Percentiles rank a stretch among this genome's conserved stretches.
Conservation (phyloP, 2,888 invertebrate genomes). For the Laspeyria flexula region DNA sequence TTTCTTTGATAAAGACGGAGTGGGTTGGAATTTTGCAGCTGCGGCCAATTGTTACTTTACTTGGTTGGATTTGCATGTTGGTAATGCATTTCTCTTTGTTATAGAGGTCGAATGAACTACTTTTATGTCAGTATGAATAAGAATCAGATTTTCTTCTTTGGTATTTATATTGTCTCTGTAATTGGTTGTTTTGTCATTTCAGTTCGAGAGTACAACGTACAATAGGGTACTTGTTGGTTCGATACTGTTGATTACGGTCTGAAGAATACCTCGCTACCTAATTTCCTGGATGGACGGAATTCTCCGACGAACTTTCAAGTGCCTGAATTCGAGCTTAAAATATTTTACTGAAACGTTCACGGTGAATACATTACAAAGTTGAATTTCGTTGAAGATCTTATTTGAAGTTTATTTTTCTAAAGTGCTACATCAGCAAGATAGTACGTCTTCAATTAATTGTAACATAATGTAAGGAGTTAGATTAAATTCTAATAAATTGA, state of each 20-base stretch:
- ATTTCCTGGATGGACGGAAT: conserved; percentile 19
- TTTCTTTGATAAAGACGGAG: conserved; percentile 70
- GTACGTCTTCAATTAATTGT: too few relatives aligned
- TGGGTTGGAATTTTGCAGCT: conserved; percentile 66
- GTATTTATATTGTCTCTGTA: conserved; percentile 28
- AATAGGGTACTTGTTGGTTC: neutral
- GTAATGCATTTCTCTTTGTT: conserved; percentile 69
- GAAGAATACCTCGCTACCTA: conserved; percentile 1
- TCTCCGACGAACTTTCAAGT: neutral
- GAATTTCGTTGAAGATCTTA: too few relatives aligned
- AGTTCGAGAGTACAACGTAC: neutral
- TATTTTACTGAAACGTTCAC: neutral
- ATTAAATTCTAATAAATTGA: too few relatives aligned
- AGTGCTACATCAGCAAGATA: too few relatives aligned
- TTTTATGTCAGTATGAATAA: conserved; percentile 55
- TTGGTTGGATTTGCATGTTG: conserved; percentile 63
- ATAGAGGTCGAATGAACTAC: conserved; percentile 50
- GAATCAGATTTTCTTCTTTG: conserved; percentile 32
- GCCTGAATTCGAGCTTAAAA: neutral
- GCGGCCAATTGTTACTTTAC: conserved; percentile 72
- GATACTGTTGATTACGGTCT: neutral
- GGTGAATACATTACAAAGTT: neutral
- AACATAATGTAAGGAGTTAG: too few relatives aligned
- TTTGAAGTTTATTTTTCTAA: too few relatives aligned
- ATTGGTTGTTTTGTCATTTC: conserved; percentile 14